Conservation (phyloP, 2,797 vertebrate species). For the Karalla daura region DNA sequence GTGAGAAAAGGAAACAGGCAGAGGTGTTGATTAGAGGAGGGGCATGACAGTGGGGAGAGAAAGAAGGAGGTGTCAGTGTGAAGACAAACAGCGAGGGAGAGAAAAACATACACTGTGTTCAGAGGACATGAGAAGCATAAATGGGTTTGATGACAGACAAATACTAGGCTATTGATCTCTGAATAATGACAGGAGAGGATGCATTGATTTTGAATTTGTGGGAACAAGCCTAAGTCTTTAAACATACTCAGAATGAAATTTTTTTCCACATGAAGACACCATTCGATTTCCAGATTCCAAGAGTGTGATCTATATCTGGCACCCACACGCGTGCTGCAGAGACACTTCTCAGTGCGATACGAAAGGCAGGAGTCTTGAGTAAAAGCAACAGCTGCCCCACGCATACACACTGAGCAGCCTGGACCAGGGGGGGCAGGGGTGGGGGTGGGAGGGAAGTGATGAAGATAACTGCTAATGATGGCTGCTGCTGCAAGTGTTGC, state of each 20-base stretch:
- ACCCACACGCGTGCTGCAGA: not conserved
- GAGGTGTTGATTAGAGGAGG: slow-evolving; percentile 60
- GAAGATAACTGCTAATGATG: slow-evolving; percentile 14
- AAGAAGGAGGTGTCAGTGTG: slow-evolving; percentile 16
- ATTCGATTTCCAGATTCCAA: too few relatives aligned
- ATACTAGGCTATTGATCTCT: not conserved
- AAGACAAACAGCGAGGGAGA: slow-evolving; percentile 18
- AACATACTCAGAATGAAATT: too few relatives aligned
- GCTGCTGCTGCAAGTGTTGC: slow-evolving; percentile 9
- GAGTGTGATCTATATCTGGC: too few relatives aligned
- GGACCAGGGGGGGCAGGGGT: not conserved
- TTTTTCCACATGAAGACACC: not conserved
- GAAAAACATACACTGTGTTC: slow-evolving; percentile 17
- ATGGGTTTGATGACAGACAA: not conserved
- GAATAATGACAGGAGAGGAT: not conserved
- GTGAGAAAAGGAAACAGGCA: slow-evolving; percentile 41
- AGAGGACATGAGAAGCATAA: not conserved
- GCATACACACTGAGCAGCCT: slow-evolving; percentile 19
- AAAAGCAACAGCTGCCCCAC: slow-evolving; percentile 26
- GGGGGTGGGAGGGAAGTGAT: slow-evolving; percentile 7
- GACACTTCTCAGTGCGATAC: too few relatives aligned
- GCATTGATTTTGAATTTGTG: slow-evolving; percentile 5
- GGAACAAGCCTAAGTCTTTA: too few relatives aligned
- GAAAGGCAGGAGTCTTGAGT: not conserved
- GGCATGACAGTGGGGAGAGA: slow-evolving; percentile 12